Conservation (phyloP, 1,140 invertebrate species). For the Ips nitidus region DNA sequence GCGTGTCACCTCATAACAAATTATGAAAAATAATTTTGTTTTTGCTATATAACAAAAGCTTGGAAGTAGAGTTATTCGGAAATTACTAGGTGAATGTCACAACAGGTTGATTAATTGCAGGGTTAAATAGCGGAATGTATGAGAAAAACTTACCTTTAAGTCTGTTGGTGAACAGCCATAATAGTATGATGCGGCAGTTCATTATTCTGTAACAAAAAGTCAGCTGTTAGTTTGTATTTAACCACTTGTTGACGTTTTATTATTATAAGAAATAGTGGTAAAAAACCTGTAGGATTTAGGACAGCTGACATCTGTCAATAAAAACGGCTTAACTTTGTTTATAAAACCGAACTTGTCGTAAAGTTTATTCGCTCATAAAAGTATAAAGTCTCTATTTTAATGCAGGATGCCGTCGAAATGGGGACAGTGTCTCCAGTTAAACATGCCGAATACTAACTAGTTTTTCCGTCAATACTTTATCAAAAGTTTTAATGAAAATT, state of each 20-base stretch:
- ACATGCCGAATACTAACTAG: background rate
- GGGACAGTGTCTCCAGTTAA: background rate
- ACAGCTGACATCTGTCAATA: no score
- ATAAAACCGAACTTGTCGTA: no score
- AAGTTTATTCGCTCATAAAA: no score
- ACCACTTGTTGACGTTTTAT: background rate
- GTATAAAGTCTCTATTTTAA: no score
- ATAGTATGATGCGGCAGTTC: conserved; percentile 33
- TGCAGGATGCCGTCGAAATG: background rate
- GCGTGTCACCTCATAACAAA: background rate
- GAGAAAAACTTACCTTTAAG: conserved; percentile 33
- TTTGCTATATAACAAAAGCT: background rate
- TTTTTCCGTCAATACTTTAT: background rate
- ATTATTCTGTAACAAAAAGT: conserved; percentile 30
- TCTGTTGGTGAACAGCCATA: conserved; percentile 33
- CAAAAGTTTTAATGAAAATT: background rate
- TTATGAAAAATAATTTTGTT: background rate
- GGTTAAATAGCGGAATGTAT: conserved; percentile 2
- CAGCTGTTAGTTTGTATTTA: background rate
- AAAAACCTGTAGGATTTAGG: no score
- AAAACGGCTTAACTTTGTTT: no score
- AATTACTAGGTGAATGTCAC: conserved; percentile 5
- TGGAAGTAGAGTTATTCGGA: background rate
- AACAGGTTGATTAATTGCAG: conserved; percentile 1
- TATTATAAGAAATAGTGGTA: background rate